These are phyloP conservation scores for Drosophila ustulata DNA, from an alignment of 2,888 invertebrate genomes.

Conservation along the genomic window DNA sequence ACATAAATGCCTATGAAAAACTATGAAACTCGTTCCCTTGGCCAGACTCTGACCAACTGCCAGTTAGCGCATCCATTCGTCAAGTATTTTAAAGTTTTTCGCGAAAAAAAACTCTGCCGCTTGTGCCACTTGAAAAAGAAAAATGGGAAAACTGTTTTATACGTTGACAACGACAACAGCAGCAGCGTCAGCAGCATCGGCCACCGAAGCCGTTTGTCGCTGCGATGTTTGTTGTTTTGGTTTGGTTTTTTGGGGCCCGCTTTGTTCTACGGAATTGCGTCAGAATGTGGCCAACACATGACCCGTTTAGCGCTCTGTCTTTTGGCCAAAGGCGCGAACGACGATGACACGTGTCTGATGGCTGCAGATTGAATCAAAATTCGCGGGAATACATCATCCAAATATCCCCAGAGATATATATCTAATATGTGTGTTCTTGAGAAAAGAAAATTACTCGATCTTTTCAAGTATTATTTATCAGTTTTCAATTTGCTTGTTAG, in stretches of 20 bases:
- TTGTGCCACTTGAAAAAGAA: slow-evolving; percentile 65
- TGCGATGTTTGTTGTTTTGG: slow-evolving; percentile 15
- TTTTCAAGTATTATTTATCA: background rate
- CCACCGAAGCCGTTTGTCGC: slow-evolving; percentile 15
- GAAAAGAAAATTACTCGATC: slow-evolving; percentile 5
- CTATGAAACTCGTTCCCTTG: slow-evolving; percentile 66
- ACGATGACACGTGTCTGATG: slow-evolving; percentile 48
- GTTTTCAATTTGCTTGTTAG: background rate
- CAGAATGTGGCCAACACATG: slow-evolving; percentile 77
- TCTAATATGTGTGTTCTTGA: slow-evolving; percentile 1
- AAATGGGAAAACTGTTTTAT: slow-evolving; percentile 25
- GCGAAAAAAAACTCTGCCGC: slow-evolving; percentile 66
- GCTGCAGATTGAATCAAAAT: slow-evolving; percentile 46
- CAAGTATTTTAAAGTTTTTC: slow-evolving; percentile 76
- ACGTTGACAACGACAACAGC: slow-evolving; percentile 54
- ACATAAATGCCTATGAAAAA: slow-evolving; percentile 65
- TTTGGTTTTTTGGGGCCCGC: slow-evolving; percentile 23
- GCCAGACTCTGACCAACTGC: slow-evolving; percentile 42
- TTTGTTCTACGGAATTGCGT: slow-evolving; percentile 46
- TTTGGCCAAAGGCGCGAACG: slow-evolving; percentile 32
- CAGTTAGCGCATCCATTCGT: slow-evolving; percentile 71
- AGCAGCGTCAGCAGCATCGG: slow-evolving; percentile 2
- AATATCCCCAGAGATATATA: slow-evolving; percentile 10
- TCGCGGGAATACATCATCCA: slow-evolving; percentile 41
- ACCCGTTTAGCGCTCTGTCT: slow-evolving; percentile 46